Evolutionary conservation across 2,797 vertebrate genomes (phyloP), one percentile per base, ranked within the genome.

Genomic region (Sebastes vulpes): DNA sequence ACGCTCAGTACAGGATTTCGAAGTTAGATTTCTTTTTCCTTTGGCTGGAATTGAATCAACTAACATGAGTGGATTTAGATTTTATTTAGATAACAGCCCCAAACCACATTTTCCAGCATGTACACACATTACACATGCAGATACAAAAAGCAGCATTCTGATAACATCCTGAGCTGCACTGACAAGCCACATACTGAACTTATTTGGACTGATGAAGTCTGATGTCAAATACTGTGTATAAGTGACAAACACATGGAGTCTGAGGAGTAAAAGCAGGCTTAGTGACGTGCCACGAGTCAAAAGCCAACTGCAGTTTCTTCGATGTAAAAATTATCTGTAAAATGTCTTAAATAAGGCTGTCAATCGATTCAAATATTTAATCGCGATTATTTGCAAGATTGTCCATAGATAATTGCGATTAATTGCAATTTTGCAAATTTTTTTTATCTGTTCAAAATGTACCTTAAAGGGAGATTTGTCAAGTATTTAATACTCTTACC

Each of bases 51-150:
- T 57, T 46, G 23, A 75, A 52, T 65, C 9, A 46, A 20, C 29
- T 58, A 9, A 66, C 63, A 46, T 67, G 12, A 46, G 29, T 66
- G 69, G 72, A 79, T 77, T 80, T 53, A 77, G 77, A 77, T 86
- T 53, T 25, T 48, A 77, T 75, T 87, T 60, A 71, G 73, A 80
- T 80, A 79, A 60, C 6, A 65, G 38, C n/a, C 42, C 3, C n/a
- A 26, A 59, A 32, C 23, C 32, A 5, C 4, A 11, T 65, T 63
- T 26, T 31, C 12, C 23, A 50, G 11, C 18, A 1, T 14, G 6
- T 16, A 18, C 66, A 52, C 38, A 42, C 25, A 48, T 65, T 70
- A 25, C 26, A 60, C 75, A 68, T 75, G 63, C 75, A 82, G 56
- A 73, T 56, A 57, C 29, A 74, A 16, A 52, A 35, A 48, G 20